These are phyloP conservation scores for Drosophila dunni DNA, from an alignment of 1,140 invertebrate species.

Conservation along the genomic window DNA sequence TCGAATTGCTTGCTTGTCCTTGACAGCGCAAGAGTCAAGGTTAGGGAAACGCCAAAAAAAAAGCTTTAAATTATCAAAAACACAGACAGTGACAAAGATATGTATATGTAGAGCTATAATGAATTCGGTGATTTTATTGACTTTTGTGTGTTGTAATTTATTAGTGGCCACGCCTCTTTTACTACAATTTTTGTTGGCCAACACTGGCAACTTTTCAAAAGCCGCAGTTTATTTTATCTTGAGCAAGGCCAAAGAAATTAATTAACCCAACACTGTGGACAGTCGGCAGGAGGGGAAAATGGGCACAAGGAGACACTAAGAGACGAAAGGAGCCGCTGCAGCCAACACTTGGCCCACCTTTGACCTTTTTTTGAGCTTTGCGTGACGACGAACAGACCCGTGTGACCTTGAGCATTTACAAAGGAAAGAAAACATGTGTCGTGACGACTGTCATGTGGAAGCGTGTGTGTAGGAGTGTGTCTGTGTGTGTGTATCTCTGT, in stretches of 20 bases:
- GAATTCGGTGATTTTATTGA: constrained; percentile 82
- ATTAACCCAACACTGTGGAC: constrained; percentile 52
- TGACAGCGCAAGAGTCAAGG: constrained; percentile 61
- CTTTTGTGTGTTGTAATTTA: constrained; percentile 77
- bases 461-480: constrained; percentile 1
- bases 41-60: constrained; percentile 56
- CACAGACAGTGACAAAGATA: constrained; percentile 12
- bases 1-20: constrained; percentile 53
- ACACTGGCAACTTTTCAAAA: constrained; percentile 43
- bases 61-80: constrained; percentile 67
- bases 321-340: constrained; percentile 33
- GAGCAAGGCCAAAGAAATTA: constrained; percentile 62
- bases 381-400: constrained; percentile 20
- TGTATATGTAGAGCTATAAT: constrained; percentile 48
- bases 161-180: constrained; percentile 62
- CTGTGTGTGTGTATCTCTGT: constrained; percentile 1
- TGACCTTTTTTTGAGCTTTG: constrained; percentile 59
- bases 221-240: constrained; percentile 34
- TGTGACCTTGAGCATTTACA: constrained; percentile 40
- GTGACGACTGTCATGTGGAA: constrained; percentile 30
- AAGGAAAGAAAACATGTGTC: constrained; percentile 65
- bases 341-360: constrained; percentile 35
- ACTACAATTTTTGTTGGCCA: constrained; percentile 43
- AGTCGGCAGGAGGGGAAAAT: not conserved
- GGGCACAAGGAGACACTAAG: not conserved